phyloP scores from a whole-genome alignment of 2,797 vertebrate genomes.

The Setipinna tenuifilis region DNA sequence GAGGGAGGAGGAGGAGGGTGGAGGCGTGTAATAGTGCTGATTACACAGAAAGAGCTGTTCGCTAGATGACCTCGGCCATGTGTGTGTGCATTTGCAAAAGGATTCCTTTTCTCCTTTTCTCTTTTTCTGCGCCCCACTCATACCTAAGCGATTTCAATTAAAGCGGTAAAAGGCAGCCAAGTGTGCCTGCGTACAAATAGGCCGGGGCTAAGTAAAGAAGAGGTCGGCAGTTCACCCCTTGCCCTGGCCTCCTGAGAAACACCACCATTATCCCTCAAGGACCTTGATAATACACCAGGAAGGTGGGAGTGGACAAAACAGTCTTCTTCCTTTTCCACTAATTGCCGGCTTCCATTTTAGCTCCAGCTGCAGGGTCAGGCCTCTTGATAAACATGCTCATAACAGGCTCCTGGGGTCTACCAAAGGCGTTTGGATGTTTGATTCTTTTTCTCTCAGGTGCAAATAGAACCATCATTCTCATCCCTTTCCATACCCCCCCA shows the following conservation, averaged over 20 bases:
- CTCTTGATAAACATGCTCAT: background rate
- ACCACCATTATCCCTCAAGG: constrained; percentile 56
- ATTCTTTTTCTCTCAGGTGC: constrained; percentile 25
- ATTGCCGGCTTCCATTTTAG: constrained; percentile 33
- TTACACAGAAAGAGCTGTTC: constrained; percentile 20
- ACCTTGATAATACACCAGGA: background rate
- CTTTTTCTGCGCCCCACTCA: background rate
- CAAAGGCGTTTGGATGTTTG: background rate
- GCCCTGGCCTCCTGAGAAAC: constrained; percentile 58
- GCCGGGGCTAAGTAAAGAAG: constrained; percentile 25
- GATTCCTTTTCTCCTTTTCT: background rate
- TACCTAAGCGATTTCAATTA: constrained; percentile 38
- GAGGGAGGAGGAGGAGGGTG: background rate
- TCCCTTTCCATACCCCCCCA: background rate
- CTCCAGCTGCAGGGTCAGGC: background rate
- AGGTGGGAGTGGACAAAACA: background rate
- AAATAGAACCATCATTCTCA: constrained; percentile 16
- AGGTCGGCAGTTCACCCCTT: constrained; percentile 68
- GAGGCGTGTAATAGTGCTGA: constrained; percentile 36
- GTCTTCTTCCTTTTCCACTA: background rate
- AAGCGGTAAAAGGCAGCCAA: constrained; percentile 11
- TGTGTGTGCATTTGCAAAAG: constrained; percentile 26
- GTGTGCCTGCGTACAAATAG: constrained; percentile 31
- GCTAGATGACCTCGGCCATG: constrained; percentile 21
- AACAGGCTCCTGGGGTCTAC: background rate